Evolutionary conservation across 2,888 invertebrate species (phyloP).

Genomic region (Cryptops parisi): DNA sequence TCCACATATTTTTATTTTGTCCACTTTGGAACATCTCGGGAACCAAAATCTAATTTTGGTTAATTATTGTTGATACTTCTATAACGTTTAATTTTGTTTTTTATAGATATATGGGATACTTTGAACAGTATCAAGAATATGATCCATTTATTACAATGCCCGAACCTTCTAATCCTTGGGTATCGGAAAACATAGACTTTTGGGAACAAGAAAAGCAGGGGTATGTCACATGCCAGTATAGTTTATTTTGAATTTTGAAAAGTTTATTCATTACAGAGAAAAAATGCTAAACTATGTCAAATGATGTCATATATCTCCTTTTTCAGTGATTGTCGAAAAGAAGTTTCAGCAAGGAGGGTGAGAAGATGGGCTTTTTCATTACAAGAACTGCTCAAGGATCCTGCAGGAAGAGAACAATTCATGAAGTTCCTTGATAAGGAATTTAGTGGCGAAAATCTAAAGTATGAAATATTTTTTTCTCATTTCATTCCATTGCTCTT

Average conservation of each 20-base stretch:
- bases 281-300: neutral
- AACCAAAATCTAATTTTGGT: too few species aligned
- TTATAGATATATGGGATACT: slow-evolving; percentile 68
- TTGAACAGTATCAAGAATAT: slow-evolving; percentile 91
- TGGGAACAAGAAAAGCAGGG: slow-evolving; percentile 94
- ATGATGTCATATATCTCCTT: neutral
- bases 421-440: slow-evolving; percentile 92
- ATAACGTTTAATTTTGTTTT: too few species aligned
- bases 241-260: neutral
- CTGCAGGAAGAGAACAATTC: slow-evolving; percentile 93
- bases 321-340: slow-evolving; percentile 39
- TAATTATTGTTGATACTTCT: too few species aligned
- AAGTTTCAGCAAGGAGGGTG: slow-evolving; percentile 81
- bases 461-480: slow-evolving; percentile 44
- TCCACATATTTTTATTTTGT: too few species aligned
- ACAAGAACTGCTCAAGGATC: slow-evolving; percentile 83
- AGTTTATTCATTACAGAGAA: too few species aligned
- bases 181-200: slow-evolving; percentile 83
- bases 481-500: neutral
- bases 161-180: slow-evolving; percentile 95
- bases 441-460: slow-evolving; percentile 96
- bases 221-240: slow-evolving; percentile 35
- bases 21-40: too few species aligned
- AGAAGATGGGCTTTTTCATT: slow-evolving; percentile 96
- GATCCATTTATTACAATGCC: slow-evolving; percentile 87